A percentile compares a stretch with the other conserved stretches of the same genome.
Evolutionary conservation across 2,113 vertebrate genomes (phyloP).

Genomic region (Sphaerodactylus townsendi): DNA sequence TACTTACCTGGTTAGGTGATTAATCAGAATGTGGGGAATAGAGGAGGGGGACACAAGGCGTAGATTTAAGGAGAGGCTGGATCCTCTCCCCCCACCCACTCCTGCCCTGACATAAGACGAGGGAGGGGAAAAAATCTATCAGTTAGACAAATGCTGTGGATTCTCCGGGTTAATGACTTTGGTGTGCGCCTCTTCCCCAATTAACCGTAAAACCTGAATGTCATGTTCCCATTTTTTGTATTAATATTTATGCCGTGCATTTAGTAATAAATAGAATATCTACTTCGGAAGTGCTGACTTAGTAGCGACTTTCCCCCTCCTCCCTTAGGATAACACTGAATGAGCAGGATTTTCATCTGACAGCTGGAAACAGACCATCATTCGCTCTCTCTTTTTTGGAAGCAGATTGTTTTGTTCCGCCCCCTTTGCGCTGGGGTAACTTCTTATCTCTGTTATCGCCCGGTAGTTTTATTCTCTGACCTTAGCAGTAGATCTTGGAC

Average conservation of each 20-base stretch:
- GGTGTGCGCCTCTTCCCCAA: constrained; percentile 57
- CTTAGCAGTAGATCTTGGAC: constrained; percentile 47
- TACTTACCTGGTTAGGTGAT: constrained; percentile 73
- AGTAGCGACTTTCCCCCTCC: constrained; percentile 57
- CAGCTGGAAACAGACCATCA: constrained; percentile 66
- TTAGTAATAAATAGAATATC: constrained; percentile 70
- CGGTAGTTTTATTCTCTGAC: constrained; percentile 52
- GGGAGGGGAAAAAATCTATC: constrained; percentile 16
- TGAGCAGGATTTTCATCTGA: constrained; percentile 57
- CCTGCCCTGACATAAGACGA: constrained; percentile 48
- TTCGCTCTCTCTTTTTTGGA: constrained; percentile 34
- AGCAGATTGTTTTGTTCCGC: constrained; percentile 22
- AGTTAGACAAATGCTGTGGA: constrained; percentile 48
- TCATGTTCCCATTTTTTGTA: constrained; percentile 62
- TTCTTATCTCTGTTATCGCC: constrained; percentile 60
- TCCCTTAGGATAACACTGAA: constrained; percentile 56
- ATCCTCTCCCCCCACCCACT: constrained; percentile 79
- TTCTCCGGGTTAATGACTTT: constrained; percentile 32
- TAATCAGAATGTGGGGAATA: constrained; percentile 73
- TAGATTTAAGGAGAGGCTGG: constrained; percentile 82
- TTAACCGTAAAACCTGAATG: constrained; percentile 53
- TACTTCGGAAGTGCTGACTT: constrained; percentile 68
- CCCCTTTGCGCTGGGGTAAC: constrained; percentile 48
- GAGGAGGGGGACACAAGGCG: constrained; percentile 71
- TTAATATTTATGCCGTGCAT: constrained; percentile 71